These are phyloP conservation scores for Diarsia dahlii DNA, from an alignment of 2,888 invertebrate species.

Conservation along the genomic window DNA sequence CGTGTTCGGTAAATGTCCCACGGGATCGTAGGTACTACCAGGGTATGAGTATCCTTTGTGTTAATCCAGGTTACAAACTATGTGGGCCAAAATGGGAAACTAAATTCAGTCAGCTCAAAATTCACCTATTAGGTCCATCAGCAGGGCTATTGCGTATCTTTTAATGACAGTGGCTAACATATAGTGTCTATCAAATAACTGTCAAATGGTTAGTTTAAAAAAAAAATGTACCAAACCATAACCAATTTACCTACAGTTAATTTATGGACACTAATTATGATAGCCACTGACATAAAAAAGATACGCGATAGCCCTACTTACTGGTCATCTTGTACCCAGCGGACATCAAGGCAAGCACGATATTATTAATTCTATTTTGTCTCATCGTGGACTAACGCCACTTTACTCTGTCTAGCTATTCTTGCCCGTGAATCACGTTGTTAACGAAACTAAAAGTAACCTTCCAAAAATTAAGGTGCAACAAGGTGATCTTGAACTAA, in stretches of 20 bases:
- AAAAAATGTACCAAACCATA: no score
- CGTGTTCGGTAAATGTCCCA: background rate
- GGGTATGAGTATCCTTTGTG: background rate
- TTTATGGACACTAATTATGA: no score
- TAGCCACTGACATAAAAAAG: no score
- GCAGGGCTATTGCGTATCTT: no score
- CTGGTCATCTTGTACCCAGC: no score
- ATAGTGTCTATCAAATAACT: no score
- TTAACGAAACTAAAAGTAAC: constrained; percentile 15
- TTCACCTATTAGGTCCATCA: background rate
- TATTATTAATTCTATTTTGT: background rate
- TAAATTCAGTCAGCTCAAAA: background rate
- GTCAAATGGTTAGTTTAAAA: no score
- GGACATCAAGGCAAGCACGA: background rate
- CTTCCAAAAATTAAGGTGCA: constrained; percentile 27
- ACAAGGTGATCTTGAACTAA: constrained; percentile 52
- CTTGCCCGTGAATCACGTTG: constrained; percentile 1
- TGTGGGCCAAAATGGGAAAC: background rate
- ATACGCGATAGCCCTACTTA: no score
- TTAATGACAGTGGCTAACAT: no score
- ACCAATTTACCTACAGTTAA: no score
- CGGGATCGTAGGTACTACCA: background rate
- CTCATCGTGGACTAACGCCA: background rate
- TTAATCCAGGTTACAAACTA: background rate
- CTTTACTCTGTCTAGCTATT: background rate